Conservation (phyloP, 2,797 vertebrate species). For the Hybognathus amarus region DNA sequence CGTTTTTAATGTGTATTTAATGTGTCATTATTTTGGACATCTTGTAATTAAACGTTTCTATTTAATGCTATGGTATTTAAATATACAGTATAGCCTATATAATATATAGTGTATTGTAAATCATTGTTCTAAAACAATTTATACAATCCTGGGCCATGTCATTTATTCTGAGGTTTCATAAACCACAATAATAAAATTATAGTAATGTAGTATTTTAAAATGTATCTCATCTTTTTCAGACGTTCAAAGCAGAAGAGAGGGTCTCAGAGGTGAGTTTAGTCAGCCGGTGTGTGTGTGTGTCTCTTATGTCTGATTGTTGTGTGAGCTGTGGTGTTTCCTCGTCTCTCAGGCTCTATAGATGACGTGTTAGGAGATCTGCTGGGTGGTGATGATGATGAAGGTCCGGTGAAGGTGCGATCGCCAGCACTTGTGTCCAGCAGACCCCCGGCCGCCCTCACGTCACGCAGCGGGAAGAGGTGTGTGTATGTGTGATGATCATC, state of each 20-base stretch:
- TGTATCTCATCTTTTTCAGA: conserved; percentile 66
- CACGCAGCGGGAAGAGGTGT: conserved; percentile 62
- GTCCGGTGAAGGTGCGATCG: conserved; percentile 41
- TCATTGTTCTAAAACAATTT: not conserved
- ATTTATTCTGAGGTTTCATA: not conserved
- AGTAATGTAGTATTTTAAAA: not conserved
- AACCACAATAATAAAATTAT: too few relatives aligned
- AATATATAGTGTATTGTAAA: not conserved
- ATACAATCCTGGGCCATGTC: not conserved
- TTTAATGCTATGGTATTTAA: not conserved
- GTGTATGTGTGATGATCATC: not conserved
- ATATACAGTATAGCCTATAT: not conserved
- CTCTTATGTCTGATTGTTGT: too few relatives aligned
- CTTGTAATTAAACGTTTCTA: not conserved
- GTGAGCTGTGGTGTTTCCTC: not conserved
- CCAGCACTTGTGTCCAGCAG: conserved; percentile 24
- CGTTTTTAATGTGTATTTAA: not conserved
- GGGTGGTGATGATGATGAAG: conserved; percentile 65
- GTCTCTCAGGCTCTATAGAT: conserved; percentile 73
- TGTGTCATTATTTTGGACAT: not conserved
- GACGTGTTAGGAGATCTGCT: conserved; percentile 80
- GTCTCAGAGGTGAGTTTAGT: conserved; percentile 75
- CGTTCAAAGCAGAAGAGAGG: conserved; percentile 75
- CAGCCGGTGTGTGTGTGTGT: not conserved
- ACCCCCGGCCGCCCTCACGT: conserved; percentile 23